Evolutionary conservation across 2,888 invertebrate species (phyloP), one percentile per base, ranked within the genome.

Genomic region (Phengaris alcon): DNA sequence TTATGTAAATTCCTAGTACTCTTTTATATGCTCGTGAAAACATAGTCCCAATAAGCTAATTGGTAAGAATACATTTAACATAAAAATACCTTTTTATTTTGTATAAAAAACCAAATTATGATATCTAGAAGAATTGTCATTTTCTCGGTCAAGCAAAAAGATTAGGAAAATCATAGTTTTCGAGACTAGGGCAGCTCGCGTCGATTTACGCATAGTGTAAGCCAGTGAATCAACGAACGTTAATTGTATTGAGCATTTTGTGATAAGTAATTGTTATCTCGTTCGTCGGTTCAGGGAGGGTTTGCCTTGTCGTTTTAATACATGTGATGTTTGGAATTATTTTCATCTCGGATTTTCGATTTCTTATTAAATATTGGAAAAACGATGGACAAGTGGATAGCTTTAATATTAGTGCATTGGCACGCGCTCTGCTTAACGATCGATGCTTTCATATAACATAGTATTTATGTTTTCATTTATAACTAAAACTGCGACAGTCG

Each of bases 391-490:
- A 82, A 82, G 83, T 84, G 84, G 83, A 85, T 86, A 89, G 89
- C 87, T 89, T 87, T 88, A 83, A 84, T 72, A 74, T 75, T 79
- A 84, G 85, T 82, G 84, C 81, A 72, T 72, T 72, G 54, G 72
- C 72, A 72, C 72, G 22, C 80, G 82, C 81, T 83, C 83, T 72
- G 82, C 80, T 85, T 82, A 82, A 80, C 79, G 82, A 83, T 83
- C 84, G 84, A 79, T 84, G 90, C 89, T 89, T 88, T 87, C 81
- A 82, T 86, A 88, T 91, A 92, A 93, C 91, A 91, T 92, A 91
- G 90, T 91, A 88, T 90, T 91, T 92, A 93, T 90, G 93, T 91
- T 92, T 91, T 86, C 82, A 86, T 87, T 89, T 89, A 88, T 88
- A 89, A 90, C 87, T 87, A 57, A 51, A 75, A 70, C 84, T 77